Evolutionary conservation across 2,888 invertebrate species (phyloP).

Genomic region (Temnothorax unifasciatus): DNA sequence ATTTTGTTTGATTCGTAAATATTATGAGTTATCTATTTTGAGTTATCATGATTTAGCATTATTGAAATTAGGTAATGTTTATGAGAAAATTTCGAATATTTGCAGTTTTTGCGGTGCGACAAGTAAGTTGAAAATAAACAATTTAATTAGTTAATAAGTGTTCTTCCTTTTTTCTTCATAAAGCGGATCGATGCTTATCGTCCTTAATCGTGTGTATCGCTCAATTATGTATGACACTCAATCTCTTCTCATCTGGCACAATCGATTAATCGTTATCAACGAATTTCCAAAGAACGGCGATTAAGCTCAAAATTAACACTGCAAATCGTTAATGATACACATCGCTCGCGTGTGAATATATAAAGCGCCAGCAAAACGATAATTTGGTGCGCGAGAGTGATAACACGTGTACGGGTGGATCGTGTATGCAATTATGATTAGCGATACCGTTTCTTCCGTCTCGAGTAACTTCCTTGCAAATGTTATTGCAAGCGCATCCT

Average conservation of each 20-base stretch:
- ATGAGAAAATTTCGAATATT: neutral
- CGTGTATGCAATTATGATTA: constrained; percentile 13
- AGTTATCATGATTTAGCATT: neutral
- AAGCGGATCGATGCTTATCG: constrained; percentile 29
- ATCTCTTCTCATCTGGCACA: constrained; percentile 27
- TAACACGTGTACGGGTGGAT: constrained; percentile 11
- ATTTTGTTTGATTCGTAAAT: neutral
- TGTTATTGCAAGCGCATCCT: neutral
- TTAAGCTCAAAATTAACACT: constrained; percentile 30
- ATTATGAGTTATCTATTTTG: neutral
- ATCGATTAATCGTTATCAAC: constrained; percentile 46
- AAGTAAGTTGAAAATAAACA: neutral
- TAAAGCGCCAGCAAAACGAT: neutral
- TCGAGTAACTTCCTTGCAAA: constrained; percentile 4
- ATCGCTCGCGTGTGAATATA: constrained; percentile 9
- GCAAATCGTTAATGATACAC: constrained; percentile 31
- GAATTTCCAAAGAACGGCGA: constrained; percentile 30
- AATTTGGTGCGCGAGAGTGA: constrained; percentile 14
- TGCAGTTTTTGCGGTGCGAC: neutral
- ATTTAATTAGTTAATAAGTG: constrained; percentile 10
- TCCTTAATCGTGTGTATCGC: constrained; percentile 14
- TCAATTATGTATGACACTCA: constrained; percentile 39
- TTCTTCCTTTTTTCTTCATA: neutral
- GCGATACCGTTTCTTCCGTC: neutral
- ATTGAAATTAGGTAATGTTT: neutral